Conservation (phyloP, 1,140 invertebrate species). For the Drosophila varians region DNA sequence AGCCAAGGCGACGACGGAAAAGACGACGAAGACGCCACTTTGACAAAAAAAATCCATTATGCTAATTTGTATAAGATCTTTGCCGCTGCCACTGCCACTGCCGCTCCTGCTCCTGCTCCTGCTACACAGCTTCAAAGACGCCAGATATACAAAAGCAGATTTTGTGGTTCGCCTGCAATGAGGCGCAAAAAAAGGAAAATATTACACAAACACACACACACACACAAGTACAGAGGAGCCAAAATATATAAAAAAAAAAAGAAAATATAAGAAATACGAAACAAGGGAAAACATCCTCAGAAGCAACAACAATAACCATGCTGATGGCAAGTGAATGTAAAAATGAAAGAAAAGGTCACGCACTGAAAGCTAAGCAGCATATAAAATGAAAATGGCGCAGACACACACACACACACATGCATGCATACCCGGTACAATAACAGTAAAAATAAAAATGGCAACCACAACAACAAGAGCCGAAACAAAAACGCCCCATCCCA, state of each 20-base stretch:
- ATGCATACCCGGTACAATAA: constrained; percentile 27
- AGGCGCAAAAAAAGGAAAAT: constrained; percentile 54
- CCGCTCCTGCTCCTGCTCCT: no score
- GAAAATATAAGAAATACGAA: not conserved
- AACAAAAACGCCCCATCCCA: constrained; percentile 42
- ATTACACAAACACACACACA: constrained; percentile 50
- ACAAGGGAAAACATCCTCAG: constrained; percentile 40
- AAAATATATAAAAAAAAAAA: not conserved
- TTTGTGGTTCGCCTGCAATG: constrained; percentile 56
- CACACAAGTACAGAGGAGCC: not conserved
- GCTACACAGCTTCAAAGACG: constrained; percentile 76
- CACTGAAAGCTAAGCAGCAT: constrained; percentile 79
- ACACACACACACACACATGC: constrained; percentile 28
- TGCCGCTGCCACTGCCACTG: constrained; percentile 36
- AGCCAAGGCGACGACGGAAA: constrained; percentile 29
- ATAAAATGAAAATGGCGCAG: constrained; percentile 71
- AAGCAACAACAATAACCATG: constrained; percentile 45
- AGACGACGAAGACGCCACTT: constrained; percentile 38
- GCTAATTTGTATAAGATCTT: constrained; percentile 74
- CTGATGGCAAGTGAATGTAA: constrained; percentile 61
- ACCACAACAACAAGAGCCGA: constrained; percentile 52
- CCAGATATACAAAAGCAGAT: constrained; percentile 67
- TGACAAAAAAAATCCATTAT: constrained; percentile 79
- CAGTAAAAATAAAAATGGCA: constrained; percentile 65
- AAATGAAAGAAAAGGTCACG: constrained; percentile 80